A percentile compares a stretch with the other conserved stretches of the same genome.
These are phyloP conservation scores for Drosophila setifemur DNA, from an alignment of 1,140 invertebrate genomes.

Conservation along the genomic window DNA sequence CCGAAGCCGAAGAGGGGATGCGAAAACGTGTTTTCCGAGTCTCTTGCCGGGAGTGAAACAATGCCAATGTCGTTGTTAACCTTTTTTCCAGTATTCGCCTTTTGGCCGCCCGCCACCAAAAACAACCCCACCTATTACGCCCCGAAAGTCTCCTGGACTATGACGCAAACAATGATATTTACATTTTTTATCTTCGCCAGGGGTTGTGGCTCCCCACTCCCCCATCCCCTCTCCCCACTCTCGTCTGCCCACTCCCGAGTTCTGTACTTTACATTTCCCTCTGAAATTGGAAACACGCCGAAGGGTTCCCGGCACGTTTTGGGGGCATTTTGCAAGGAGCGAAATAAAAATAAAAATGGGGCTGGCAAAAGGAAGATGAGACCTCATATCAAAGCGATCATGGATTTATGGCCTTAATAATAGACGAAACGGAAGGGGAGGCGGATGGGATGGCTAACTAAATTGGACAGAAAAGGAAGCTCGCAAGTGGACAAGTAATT, in stretches of 20 bases:
- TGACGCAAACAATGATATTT: slow-evolving; percentile 80
- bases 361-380: slow-evolving; percentile 6
- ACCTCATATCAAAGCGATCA: slow-evolving; percentile 79
- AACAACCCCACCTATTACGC: not conserved
- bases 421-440: slow-evolving; percentile 40
- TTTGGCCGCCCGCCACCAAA: slow-evolving; percentile 13
- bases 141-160: slow-evolving; percentile 17
- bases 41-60: slow-evolving; percentile 42
- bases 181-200: slow-evolving; percentile 65
- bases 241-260: no score
- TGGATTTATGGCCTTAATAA: slow-evolving; percentile 80
- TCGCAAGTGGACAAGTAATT: slow-evolving; percentile 73
- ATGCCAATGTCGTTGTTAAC: slow-evolving; percentile 79
- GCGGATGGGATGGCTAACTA: slow-evolving; percentile 15
- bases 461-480: slow-evolving; percentile 46
- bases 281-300: slow-evolving; percentile 69
- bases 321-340: slow-evolving; percentile 60
- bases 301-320: slow-evolving; percentile 56
- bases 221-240: no score
- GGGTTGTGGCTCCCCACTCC: not conserved
- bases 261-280: slow-evolving; percentile 43
- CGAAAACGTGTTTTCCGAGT: slow-evolving; percentile 62
- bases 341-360: slow-evolving; percentile 61
- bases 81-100: slow-evolving; percentile 52
- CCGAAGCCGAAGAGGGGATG: no score